These are phyloP conservation scores for Acrobasis consociella DNA, from an alignment of 2,888 invertebrate genomes.

Conservation along the genomic window DNA sequence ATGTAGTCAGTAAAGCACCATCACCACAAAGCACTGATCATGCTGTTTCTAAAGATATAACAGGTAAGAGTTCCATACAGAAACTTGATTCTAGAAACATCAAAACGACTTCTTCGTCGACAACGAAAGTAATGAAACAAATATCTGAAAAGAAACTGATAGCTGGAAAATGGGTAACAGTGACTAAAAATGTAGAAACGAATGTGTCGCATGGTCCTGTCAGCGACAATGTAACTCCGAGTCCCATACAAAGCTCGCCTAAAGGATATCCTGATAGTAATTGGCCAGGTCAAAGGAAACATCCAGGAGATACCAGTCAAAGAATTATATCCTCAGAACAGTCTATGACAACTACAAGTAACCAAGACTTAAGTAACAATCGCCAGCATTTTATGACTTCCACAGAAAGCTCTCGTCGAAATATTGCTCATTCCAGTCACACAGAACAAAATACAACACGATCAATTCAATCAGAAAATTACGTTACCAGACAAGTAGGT, in stretches of 20 bases:
- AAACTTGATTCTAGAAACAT: constrained; percentile 57
- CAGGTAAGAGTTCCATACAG: constrained; percentile 51
- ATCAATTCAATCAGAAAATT: constrained; percentile 39
- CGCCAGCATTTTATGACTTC: constrained; percentile 37
- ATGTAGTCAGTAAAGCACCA: constrained; percentile 48
- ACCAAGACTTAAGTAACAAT: constrained; percentile 40
- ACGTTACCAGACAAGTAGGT: constrained; percentile 26
- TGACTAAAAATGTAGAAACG: constrained; percentile 86
- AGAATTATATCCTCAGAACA: constrained; percentile 50
- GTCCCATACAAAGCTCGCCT: constrained; percentile 23
- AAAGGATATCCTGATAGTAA: constrained; percentile 40
- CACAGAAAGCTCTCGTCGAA: constrained; percentile 42
- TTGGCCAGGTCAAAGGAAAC: constrained; percentile 35
- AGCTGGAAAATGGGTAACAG: constrained; percentile 76
- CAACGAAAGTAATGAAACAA: constrained; percentile 79
- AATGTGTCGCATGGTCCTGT: constrained; percentile 65
- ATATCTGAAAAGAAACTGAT: constrained; percentile 82
- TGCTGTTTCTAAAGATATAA: constrained; percentile 46
- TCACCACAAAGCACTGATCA: constrained; percentile 47
- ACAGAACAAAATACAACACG: constrained; percentile 47
- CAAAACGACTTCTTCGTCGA: constrained; percentile 63
- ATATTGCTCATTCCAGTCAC: constrained; percentile 41
- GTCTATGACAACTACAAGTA: constrained; percentile 42
- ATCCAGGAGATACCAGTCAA: constrained; percentile 44
- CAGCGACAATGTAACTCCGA: constrained; percentile 41